phyloP scores from a whole-genome alignment of 2,797 vertebrate species.

The Pseudotriccus pelzelni region DNA sequence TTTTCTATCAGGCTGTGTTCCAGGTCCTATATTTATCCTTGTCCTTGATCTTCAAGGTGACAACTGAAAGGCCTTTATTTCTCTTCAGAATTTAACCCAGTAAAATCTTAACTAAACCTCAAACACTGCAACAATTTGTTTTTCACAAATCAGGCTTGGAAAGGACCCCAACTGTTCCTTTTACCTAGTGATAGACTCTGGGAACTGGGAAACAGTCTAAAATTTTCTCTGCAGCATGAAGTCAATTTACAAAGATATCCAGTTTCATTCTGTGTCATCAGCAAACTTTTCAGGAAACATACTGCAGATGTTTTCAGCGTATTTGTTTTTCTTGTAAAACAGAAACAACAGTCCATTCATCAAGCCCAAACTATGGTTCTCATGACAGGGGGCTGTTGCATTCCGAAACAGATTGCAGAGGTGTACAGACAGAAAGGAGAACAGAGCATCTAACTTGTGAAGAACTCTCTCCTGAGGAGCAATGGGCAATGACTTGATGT shows the following conservation, averaged over 20 bases:
- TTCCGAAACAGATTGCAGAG: not conserved
- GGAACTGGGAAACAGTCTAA: not conserved
- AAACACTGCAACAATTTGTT: not conserved
- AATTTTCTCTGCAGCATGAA: not conserved
- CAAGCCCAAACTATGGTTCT: not conserved
- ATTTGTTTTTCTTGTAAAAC: not conserved
- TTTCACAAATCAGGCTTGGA: not conserved
- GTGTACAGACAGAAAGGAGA: not conserved
- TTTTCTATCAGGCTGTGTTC: not conserved
- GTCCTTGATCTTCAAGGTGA: not conserved
- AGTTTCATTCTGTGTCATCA: not conserved
- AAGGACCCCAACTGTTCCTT: not conserved
- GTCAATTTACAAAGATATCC: not conserved
- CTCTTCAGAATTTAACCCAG: not conserved
- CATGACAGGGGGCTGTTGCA: not conserved
- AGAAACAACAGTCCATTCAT: not conserved
- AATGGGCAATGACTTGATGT: not conserved
- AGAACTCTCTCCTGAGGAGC: not conserved
- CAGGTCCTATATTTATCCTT: not conserved
- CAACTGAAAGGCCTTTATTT: not conserved
- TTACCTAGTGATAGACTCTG: not conserved
- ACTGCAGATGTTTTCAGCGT: not conserved
- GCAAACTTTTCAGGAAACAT: not conserved
- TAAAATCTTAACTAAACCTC: not conserved
- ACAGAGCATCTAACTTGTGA: rapidly evolving